These are phyloP conservation scores for Gorsachius goisagi DNA, from an alignment of 2,113 vertebrate genomes.

Conservation along the genomic window DNA sequence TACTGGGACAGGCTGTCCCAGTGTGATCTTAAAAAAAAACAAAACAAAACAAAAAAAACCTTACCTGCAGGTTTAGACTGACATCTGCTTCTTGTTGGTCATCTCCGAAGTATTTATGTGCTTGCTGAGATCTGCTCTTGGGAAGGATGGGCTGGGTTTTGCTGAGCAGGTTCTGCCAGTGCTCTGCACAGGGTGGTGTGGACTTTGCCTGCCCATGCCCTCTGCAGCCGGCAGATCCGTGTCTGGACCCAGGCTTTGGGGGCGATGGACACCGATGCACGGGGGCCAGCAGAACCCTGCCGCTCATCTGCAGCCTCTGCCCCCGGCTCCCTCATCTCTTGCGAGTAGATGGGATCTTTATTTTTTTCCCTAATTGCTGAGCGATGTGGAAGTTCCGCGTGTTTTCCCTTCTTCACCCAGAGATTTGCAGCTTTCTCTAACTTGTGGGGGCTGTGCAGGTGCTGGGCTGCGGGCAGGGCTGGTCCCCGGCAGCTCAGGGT, in stretches of 20 bases:
- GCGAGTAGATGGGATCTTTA: background rate
- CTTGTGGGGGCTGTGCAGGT: accelerated
- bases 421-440: background rate
- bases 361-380: background rate
- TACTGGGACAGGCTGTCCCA: accelerated
- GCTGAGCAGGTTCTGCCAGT: background rate
- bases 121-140: background rate
- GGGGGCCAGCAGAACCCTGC: background rate
- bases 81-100: background rate
- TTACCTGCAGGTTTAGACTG: accelerated
- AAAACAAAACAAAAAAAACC: background rate
- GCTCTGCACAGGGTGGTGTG: accelerated
- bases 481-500: background rate
- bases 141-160: background rate
- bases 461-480: background rate
- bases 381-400: accelerated
- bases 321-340: background rate
- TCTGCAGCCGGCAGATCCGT: background rate
- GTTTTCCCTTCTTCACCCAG: background rate
- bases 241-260: too few relatives aligned
- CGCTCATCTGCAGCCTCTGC: background rate
- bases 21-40: background rate
- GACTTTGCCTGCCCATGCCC: background rate
- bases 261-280: accelerated
- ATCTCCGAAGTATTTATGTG: background rate